Evolutionary conservation across 2,888 invertebrate genomes (phyloP), one percentile per base, ranked within the genome.

Genomic region (Diarsia mendica): DNA sequence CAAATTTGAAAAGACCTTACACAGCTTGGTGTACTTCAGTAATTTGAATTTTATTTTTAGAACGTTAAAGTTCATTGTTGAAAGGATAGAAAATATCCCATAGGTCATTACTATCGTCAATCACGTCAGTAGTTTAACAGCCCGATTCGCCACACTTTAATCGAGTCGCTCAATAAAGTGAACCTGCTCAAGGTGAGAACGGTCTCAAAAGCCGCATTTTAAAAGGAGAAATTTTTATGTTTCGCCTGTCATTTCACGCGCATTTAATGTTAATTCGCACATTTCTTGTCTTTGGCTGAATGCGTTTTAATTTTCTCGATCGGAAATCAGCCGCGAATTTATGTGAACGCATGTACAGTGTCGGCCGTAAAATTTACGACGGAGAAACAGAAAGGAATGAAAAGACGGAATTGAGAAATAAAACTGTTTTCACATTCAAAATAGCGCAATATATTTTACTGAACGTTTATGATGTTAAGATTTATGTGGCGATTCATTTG

Each of bases 181-280:
- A 92, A 89, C 90, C 88, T 90, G 89, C 90, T 91, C 93, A 94
- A 94, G 94, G 94, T 93, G 93, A 93, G 92, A 93, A 93, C 90
- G 90, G 89, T 86, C 92, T 94, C 93, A 93, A 94, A 94, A 93
- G 91, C 89, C 91, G 90, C 89, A 90, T 90, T 92, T 92, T 91
- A 90, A 90, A 91, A 90, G 91, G 91, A 93, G 94, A 94, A 93
- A 93, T 93, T 95, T 95, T 96, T 94, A 95, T 94, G 92, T 93
- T 89, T 85, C 92, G 91, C 85, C 90, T 92, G 94, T 95, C 94
- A 96, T 96, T 96, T 96, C 96, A 96, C 95, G 96, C 93, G 88
- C 91, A 89, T 95, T 95, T 94, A 94, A 90, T 92, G 90, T 94
- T 94, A 93, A 95, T 95, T 94, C 93, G 91, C 92, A 91, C 93